Percentiles rank a stretch among this genome's conserved stretches.
Conservation (phyloP, 1,140 invertebrate species). For the Lordiphosa clarofinis region DNA sequence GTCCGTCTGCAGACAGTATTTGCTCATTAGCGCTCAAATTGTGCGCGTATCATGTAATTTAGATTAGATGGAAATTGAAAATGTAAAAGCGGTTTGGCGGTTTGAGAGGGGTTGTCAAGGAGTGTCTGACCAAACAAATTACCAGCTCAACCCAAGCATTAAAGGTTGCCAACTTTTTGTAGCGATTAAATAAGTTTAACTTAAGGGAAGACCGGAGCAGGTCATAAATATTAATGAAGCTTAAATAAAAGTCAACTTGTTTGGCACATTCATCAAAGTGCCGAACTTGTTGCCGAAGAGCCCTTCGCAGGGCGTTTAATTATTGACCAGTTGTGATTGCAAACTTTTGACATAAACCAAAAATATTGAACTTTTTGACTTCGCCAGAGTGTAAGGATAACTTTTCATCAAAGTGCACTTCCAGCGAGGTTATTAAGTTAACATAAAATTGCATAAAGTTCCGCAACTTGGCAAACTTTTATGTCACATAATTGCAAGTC, state of each 20-base stretch:
- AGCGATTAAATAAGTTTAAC: too few species aligned
- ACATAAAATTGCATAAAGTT: slow-evolving; percentile 23
- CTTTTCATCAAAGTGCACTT: slow-evolving; percentile 30
- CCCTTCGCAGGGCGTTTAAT: slow-evolving; percentile 7
- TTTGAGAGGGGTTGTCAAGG: too few species aligned
- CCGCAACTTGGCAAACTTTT: slow-evolving; percentile 51
- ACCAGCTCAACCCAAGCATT: slow-evolving; percentile 30
- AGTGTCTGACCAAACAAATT: slow-evolving; percentile 36
- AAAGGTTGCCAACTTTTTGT: slow-evolving; percentile 4
- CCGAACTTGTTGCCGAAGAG: slow-evolving; percentile 13
- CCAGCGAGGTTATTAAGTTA: slow-evolving; percentile 26
- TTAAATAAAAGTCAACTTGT: slow-evolving; percentile 32
- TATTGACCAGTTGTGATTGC: slow-evolving; percentile 46
- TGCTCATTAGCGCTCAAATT: slow-evolving; percentile 74
- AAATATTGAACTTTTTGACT: too few species aligned
- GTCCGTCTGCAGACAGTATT: slow-evolving; percentile 2
- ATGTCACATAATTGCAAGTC: slow-evolving; percentile 53
- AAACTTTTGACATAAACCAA: slow-evolving; percentile 16
- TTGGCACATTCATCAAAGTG: slow-evolving; percentile 58
- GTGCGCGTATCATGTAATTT: slow-evolving; percentile 75
- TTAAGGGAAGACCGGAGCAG: slow-evolving; percentile 1
- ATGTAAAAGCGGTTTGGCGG: slow-evolving; percentile 49
- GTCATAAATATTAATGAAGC: slow-evolving; percentile 71
- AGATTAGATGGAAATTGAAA: slow-evolving; percentile 74
- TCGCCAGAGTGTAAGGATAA: too few species aligned